Evolutionary conservation across 1,140 invertebrate genomes (phyloP).

Genomic region (Planococcus citri): DNA sequence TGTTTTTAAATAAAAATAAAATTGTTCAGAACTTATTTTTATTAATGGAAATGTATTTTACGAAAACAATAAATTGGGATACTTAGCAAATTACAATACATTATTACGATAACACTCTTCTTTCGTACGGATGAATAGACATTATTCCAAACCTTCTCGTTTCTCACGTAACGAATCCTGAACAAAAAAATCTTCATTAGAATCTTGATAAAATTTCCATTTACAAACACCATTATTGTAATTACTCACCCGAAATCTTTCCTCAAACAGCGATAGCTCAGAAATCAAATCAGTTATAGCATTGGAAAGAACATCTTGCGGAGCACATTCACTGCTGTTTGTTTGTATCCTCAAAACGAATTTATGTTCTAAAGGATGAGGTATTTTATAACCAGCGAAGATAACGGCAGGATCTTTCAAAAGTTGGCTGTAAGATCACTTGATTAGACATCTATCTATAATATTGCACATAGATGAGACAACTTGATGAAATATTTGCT

Average conservation of each 20-base stretch:
- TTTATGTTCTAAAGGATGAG: constrained; percentile 97
- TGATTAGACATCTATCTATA: background rate
- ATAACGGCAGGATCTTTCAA: constrained; percentile 96
- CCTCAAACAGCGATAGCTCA: constrained; percentile 92
- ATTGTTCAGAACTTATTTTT: no score
- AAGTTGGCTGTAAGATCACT: constrained; percentile 61
- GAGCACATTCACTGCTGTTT: constrained; percentile 81
- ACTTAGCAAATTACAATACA: no score
- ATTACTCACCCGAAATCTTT: constrained; percentile 77
- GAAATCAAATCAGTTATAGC: constrained; percentile 96
- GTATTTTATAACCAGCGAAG: constrained; percentile 97
- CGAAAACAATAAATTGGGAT: no score
- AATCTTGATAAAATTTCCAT: background rate
- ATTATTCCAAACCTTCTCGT: constrained; percentile 11
- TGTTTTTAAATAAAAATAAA: no score
- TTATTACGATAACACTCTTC: no score
- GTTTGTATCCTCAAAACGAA: constrained; percentile 96
- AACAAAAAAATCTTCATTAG: background rate
- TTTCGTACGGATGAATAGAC: no score
- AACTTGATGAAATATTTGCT: constrained; percentile 32
- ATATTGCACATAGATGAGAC: background rate
- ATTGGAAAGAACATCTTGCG: constrained; percentile 94
- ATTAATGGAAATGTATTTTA: no score
- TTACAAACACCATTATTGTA: no score
- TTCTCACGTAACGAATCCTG: constrained; percentile 11